Conservation (phyloP, 2,113 vertebrate genomes). For the Osmerus eperlanus region DNA sequence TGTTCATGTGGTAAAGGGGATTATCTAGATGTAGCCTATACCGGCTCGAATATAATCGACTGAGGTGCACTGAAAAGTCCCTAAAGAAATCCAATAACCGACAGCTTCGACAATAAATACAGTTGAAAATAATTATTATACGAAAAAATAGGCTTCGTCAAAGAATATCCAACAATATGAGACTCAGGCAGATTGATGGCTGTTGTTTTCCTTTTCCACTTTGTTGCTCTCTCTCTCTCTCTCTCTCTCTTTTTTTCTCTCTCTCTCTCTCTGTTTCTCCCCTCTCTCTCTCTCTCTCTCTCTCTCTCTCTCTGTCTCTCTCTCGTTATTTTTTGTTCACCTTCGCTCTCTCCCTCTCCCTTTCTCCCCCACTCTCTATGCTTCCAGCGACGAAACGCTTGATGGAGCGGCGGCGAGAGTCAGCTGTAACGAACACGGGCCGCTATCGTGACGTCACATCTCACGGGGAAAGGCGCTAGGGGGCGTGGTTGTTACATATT, state of each 20-base stretch:
- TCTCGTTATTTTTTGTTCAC: slow-evolving; percentile 19
- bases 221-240: slow-evolving; percentile 16
- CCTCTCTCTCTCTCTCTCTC: slow-evolving; percentile 30
- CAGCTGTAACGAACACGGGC: slow-evolving; percentile 82
- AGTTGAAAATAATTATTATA: slow-evolving; percentile 35
- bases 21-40: neutral
- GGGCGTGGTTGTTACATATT: slow-evolving; percentile 60
- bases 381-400: slow-evolving; percentile 34
- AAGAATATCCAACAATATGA: slow-evolving; percentile 60
- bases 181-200: slow-evolving; percentile 53
- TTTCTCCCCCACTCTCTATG: slow-evolving; percentile 30
- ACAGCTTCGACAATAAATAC: neutral
- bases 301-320: slow-evolving; percentile 24
- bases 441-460: slow-evolving; percentile 72
- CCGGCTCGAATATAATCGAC: slow-evolving; percentile 3
- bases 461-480: slow-evolving; percentile 68
- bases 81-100: neutral
- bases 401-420: slow-evolving; percentile 50
- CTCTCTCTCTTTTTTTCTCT: slow-evolving; percentile 30
- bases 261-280: slow-evolving; percentile 26
- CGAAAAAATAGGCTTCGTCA: slow-evolving; percentile 31
- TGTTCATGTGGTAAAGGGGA: slow-evolving; percentile 29
- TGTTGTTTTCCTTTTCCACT: slow-evolving; percentile 49
- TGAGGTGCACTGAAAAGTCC: slow-evolving; percentile 19
- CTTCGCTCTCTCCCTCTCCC: slow-evolving; percentile 19